These are phyloP conservation scores for Castor canadensis DNA, from an alignment of 2,113 vertebrate genomes.

Conservation along the genomic window DNA sequence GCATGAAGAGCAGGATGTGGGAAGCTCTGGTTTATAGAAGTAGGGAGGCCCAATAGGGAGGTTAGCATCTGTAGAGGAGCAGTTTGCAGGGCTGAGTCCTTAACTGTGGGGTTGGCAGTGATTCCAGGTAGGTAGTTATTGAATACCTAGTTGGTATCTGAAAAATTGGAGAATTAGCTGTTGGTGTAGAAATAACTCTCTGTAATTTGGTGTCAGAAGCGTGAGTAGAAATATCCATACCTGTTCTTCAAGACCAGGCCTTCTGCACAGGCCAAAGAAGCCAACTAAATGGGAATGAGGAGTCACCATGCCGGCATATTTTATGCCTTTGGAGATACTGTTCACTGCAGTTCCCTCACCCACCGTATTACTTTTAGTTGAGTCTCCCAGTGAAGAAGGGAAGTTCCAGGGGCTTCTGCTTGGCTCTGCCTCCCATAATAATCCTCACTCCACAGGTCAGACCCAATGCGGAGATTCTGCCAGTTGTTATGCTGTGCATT, in stretches of 20 bases:
- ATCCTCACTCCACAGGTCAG: not conserved
- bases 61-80: not conserved
- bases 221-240: not conserved
- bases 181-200: not conserved
- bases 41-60: not conserved
- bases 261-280: not conserved
- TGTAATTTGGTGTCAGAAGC: not conserved
- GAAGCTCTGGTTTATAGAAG: not conserved
- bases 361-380: not conserved
- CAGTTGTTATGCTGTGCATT: not conserved
- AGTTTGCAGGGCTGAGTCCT: not conserved
- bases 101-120: not conserved
- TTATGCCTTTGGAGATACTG: not conserved
- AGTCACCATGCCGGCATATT: not conserved
- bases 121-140: not conserved
- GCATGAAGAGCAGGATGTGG: not conserved
- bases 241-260: not conserved
- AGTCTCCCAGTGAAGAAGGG: not conserved
- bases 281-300: not conserved
- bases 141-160: not conserved
- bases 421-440: not conserved
- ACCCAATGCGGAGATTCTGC: not conserved
- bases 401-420: not conserved
- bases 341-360: not conserved
- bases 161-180: not conserved